phyloP scores from a whole-genome alignment of 2,888 invertebrate species.

The Napeogenes inachia region DNA sequence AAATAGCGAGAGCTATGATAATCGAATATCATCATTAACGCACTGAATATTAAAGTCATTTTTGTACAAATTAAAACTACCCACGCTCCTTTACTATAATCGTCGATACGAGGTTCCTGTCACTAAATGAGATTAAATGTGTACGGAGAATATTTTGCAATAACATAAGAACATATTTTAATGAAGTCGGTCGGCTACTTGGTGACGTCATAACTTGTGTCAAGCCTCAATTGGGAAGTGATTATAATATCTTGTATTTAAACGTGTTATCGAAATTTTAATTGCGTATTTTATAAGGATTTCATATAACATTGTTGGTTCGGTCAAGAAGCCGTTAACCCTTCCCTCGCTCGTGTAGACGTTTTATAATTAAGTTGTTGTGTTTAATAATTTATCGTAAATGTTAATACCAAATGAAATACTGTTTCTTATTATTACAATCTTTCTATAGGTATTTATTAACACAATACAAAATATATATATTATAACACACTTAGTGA shows the following conservation, averaged over 20 bases:
- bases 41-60: constrained; percentile 26
- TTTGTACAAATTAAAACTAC: constrained; percentile 27
- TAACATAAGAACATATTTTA: constrained; percentile 54
- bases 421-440: too few relatives aligned
- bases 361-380: too few relatives aligned
- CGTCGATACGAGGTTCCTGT: constrained; percentile 59
- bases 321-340: constrained; percentile 4
- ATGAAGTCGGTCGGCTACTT: constrained; percentile 39
- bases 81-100: constrained; percentile 45
- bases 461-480: too few relatives aligned
- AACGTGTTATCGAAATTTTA: constrained; percentile 19
- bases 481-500: too few relatives aligned
- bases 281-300: constrained; percentile 12
- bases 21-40: constrained; percentile 30
- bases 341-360: background rate
- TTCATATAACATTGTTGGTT: background rate
- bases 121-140: constrained; percentile 65
- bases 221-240: constrained; percentile 21
- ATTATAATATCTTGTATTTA: constrained; percentile 8
- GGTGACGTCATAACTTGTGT: constrained; percentile 34
- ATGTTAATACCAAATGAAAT: too few relatives aligned
- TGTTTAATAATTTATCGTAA: too few relatives aligned
- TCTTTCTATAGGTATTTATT: too few relatives aligned
- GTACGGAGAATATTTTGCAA: constrained; percentile 51
- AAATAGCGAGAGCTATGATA: constrained; percentile 27